Conservation (phyloP, 1,140 invertebrate species). For the Trichoplusia ni region DNA sequence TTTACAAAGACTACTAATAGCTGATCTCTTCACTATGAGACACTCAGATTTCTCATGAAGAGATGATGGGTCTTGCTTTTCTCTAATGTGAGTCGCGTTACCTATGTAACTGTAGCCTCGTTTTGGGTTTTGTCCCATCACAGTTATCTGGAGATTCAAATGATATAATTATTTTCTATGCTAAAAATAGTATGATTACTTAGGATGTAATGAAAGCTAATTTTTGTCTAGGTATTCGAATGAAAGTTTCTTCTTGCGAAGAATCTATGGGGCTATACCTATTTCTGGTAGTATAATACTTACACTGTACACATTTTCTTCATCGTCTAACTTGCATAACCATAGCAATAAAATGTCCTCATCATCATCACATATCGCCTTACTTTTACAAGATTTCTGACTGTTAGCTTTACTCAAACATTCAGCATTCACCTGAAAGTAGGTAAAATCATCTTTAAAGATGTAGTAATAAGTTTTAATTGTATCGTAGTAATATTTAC, state of each 20-base stretch:
- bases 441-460: neutral
- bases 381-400: neutral
- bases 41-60: conserved; percentile 33
- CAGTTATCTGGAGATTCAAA: conserved; percentile 37
- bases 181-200: too few species aligned
- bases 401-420: neutral
- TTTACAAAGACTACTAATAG: conserved; percentile 30
- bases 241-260: too few species aligned
- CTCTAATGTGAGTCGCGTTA: conserved; percentile 36
- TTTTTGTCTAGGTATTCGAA: too few species aligned
- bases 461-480: too few species aligned
- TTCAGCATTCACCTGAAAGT: neutral
- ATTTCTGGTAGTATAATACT: too few species aligned
- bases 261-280: too few species aligned
- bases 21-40: conserved; percentile 27
- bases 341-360: conserved; percentile 37
- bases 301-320: conserved; percentile 29
- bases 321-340: conserved; percentile 34
- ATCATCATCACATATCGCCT: neutral
- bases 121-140: conserved; percentile 32
- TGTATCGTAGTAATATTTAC: too few species aligned
- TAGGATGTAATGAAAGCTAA: too few species aligned
- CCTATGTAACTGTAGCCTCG: conserved; percentile 38
- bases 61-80: conserved; percentile 21
- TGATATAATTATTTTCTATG: too few species aligned